Percentiles rank a stretch among this genome's conserved stretches.
These are phyloP conservation scores for Epizoanthus stellaris DNA, from an alignment of 92 coral and sea anemone species.

Conservation along the genomic window DNA sequence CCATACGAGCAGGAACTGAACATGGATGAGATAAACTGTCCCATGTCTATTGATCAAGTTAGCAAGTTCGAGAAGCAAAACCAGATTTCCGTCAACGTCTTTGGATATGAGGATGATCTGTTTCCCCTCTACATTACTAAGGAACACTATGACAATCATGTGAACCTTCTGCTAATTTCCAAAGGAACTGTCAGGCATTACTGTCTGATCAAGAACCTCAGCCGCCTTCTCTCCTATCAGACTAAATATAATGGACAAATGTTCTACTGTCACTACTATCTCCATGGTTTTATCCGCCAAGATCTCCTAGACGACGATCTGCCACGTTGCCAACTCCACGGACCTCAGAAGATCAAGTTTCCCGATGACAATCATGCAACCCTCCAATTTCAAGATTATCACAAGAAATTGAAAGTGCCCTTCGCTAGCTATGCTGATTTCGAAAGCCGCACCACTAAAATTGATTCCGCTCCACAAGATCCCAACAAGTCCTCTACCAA, in stretches of 20 bases:
- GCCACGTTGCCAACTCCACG: constrained; percentile 46
- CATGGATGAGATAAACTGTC: constrained; percentile 31
- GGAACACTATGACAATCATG: constrained; percentile 5
- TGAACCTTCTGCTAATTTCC: constrained; percentile 44
- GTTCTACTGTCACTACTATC: constrained; percentile 53
- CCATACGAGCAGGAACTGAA: constrained; percentile 24
- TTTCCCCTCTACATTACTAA: constrained; percentile 49
- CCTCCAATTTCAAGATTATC: constrained; percentile 32
- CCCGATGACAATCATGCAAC: constrained; percentile 43
- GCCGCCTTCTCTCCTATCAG: constrained; percentile 22
- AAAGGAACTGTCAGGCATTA: constrained; percentile 37
- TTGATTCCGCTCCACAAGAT: background rate
- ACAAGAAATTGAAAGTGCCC: constrained; percentile 52
- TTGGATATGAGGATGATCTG: constrained; percentile 44
- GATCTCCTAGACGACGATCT: constrained; percentile 58
- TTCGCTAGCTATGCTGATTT: background rate
- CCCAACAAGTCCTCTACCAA: too few relatives aligned
- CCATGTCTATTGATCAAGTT: background rate
- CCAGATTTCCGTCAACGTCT: constrained; percentile 25
- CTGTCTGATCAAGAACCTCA: constrained; percentile 43
- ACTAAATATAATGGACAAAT: constrained; percentile 11
- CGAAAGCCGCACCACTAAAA: background rate
- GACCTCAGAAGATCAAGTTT: constrained; percentile 47
- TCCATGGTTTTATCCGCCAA: constrained; percentile 54
- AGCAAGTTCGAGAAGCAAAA: constrained; percentile 27